phyloP scores from a whole-genome alignment of 2,113 vertebrate species.

The Amia ocellicauda region DNA sequence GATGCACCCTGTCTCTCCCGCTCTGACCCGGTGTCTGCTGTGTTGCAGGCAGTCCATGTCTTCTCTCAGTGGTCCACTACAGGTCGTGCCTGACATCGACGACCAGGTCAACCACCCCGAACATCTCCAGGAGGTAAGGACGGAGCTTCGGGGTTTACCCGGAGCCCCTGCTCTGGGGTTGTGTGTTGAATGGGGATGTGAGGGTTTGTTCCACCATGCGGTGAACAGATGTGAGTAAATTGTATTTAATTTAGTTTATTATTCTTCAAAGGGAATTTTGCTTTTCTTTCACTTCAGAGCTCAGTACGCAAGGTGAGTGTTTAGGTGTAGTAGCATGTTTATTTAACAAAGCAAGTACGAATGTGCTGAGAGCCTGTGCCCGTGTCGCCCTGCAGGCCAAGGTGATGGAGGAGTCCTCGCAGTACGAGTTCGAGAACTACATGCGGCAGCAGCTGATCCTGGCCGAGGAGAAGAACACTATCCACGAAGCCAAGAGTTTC shows the following conservation, averaged over 20 bases:
- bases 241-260: too few species aligned
- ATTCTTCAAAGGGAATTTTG: too few species aligned
- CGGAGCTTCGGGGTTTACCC: too few species aligned
- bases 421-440: conserved; percentile 98
- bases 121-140: conserved; percentile 84
- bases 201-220: too few species aligned
- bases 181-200: too few species aligned
- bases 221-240: not conserved
- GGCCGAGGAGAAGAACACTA: conserved; percentile 95
- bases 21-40: too few species aligned
- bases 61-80: conserved; percentile 88
- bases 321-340: too few species aligned
- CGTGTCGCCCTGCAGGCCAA: conserved; percentile 70
- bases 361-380: too few species aligned
- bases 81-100: conserved; percentile 96
- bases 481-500: conserved; percentile 90
- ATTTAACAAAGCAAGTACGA: too few species aligned
- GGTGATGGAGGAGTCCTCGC: conserved; percentile 90
- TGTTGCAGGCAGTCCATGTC: conserved; percentile 92
- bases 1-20: not conserved
- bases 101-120: conserved; percentile 89
- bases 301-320: too few species aligned
- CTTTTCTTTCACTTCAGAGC: too few species aligned
- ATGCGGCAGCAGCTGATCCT: conserved; percentile 97
- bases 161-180: too few species aligned